Base-by-base conservation (phyloP, 2,113 vertebrate genomes). In the Sterna hirundo region DNA sequence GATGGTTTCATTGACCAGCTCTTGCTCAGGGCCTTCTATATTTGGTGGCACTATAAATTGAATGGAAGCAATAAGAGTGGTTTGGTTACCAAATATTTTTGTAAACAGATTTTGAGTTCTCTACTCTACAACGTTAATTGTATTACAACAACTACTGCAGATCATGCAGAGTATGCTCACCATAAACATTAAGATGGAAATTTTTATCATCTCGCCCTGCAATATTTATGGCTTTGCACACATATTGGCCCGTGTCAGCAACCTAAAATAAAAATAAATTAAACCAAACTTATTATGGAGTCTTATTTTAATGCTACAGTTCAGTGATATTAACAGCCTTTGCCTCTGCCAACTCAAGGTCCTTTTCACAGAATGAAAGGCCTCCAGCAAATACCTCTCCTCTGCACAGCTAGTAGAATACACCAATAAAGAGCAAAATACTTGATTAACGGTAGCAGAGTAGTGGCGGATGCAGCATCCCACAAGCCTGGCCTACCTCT, bases 201-300 rank as follows among this genome's bases (percentile, higher is more conserved):
- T 98, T 99, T 98, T 99, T 99, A 98, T 99, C 99, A 97, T 99
- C 99, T 86, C 97, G 98, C 70, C 99, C 99, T 18, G 98, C 99
- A 95, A 99, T 98, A 96, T 99, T 99, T 95, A 98, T 98, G 95
- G 99, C 99, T 97, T 98, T 99, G 97, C 99, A 99, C 76, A 99
- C 98, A 88, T 99, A 99, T 26, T 99, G 99, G 83, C 99, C 99
- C 1, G 98, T 99, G 97, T 99, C 99, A 98, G 99, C 99, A 46
- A 99, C 98, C 99, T 99, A 96, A 93, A 97, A 96, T 65, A 97
- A 83, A 97, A 98, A 96, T 10, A 87, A 38, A 54, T n/a, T 51
- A 23, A 15, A n/a, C 34, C 70, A 29, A 58, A 20, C 80, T 95
- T 61, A 80, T 87, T 44, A 74, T 5, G 34, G 40, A 88, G 26